Evolutionary conservation across 1,140 invertebrate species (phyloP).

Genomic region (Bemisia tabaci): DNA sequence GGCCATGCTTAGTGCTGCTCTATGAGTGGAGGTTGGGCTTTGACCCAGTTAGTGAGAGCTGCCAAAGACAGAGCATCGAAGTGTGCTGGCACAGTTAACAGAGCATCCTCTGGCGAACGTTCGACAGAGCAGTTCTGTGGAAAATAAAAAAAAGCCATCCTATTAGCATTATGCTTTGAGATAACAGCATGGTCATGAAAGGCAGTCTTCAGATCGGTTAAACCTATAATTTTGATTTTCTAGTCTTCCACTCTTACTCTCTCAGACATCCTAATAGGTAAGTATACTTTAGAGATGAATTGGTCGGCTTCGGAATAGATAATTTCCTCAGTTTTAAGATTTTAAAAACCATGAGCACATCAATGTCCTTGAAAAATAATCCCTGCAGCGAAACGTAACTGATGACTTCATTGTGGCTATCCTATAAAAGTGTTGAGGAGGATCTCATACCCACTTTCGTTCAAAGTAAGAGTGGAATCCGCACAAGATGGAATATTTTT

Average conservation of each 20-base stretch:
- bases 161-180: neutral
- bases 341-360: too few relatives aligned
- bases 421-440: too few relatives aligned
- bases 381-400: too few relatives aligned
- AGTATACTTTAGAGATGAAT: too few relatives aligned
- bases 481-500: too few relatives aligned
- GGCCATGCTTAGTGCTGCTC: slow-evolving; percentile 7
- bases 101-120: slow-evolving; percentile 45
- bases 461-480: too few relatives aligned
- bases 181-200: neutral
- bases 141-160: slow-evolving; percentile 15
- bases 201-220: neutral
- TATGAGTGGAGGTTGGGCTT: neutral
- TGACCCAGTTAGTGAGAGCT: neutral
- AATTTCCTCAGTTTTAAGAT: too few relatives aligned
- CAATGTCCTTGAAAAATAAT: too few relatives aligned
- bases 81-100: slow-evolving; percentile 53
- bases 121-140: slow-evolving; percentile 47
- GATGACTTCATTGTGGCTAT: too few relatives aligned
- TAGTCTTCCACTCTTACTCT: neutral
- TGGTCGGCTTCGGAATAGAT: too few relatives aligned
- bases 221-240: neutral
- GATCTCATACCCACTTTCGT: too few relatives aligned
- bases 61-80: slow-evolving; percentile 38
- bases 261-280: neutral